Evolutionary conservation across 2,888 invertebrate species (phyloP).

Genomic region (Oscheius sp.): DNA sequence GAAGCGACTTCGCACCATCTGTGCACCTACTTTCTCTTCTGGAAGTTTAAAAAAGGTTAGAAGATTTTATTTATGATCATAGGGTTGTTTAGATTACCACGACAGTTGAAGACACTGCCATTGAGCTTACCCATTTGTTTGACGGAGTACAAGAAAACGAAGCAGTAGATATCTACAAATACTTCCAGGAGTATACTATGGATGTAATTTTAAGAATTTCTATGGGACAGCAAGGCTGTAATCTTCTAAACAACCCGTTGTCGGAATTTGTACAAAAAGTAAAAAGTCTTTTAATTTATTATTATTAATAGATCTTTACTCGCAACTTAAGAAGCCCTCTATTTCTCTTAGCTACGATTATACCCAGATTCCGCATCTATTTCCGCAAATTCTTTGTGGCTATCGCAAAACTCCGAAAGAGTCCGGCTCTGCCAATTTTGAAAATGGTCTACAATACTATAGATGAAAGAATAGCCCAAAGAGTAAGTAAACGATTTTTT

Average conservation of each 20-base stretch:
- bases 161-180: constrained; percentile 71
- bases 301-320: constrained; percentile 4
- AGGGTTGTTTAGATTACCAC: constrained; percentile 71
- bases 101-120: constrained; percentile 71
- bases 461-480: constrained; percentile 34
- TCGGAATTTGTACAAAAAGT: constrained; percentile 3
- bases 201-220: constrained; percentile 74
- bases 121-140: constrained; percentile 71
- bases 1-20: constrained; percentile 74
- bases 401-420: neutral
- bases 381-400: constrained; percentile 27
- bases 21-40: constrained; percentile 74
- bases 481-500: constrained; percentile 15
- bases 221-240: constrained; percentile 66
- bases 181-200: constrained; percentile 73
- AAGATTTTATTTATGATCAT: too few species aligned
- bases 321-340: neutral
- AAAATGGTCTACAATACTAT: constrained; percentile 17
- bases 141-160: constrained; percentile 62
- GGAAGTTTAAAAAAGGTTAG: constrained; percentile 73
- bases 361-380: neutral
- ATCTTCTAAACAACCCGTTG: constrained; percentile 43
- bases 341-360: constrained; percentile 2
- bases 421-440: constrained; percentile 11
- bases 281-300: neutral